Percentiles rank a stretch among this genome's conserved stretches.
Evolutionary conservation across 1,140 invertebrate species (phyloP).

Genomic region (Listronotus bonariensis): DNA sequence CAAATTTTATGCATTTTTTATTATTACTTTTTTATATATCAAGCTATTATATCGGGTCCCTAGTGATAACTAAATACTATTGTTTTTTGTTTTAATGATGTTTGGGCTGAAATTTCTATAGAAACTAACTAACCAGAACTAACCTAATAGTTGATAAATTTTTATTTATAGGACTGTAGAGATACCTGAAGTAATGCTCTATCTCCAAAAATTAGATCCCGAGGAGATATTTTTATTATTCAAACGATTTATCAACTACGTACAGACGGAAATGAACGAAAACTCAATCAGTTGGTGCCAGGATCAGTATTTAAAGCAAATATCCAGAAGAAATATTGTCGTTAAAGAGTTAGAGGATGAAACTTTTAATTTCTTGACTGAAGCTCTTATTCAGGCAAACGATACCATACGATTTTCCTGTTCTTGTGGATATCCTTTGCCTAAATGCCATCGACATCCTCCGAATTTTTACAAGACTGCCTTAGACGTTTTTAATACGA

Average conservation of each 20-base stretch:
- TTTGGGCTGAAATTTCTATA: too few species aligned
- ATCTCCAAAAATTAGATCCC: constrained; percentile 10
- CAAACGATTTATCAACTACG: constrained; percentile 36
- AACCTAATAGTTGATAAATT: not conserved
- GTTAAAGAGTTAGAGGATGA: constrained; percentile 32
- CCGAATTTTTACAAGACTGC: constrained; percentile 43
- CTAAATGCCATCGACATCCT: constrained; percentile 37
- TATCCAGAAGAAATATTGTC: constrained; percentile 28
- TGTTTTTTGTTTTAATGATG: too few species aligned
- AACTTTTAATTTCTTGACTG: constrained; percentile 38
- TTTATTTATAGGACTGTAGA: constrained; percentile 31
- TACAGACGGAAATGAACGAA: constrained; percentile 34
- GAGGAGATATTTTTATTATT: constrained; percentile 28
- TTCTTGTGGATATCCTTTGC: constrained; percentile 50
- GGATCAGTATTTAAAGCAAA: constrained; percentile 44
- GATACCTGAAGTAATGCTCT: constrained; percentile 32
- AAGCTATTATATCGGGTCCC: too few species aligned
- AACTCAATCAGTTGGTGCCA: constrained; percentile 45
- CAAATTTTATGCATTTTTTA: too few species aligned
- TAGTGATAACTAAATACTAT: too few species aligned
- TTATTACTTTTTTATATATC: too few species aligned
- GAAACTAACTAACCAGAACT: too few species aligned
- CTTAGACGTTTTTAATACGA: constrained; percentile 36
- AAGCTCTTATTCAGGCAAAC: constrained; percentile 42
- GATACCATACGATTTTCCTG: constrained; percentile 36